A percentile compares a stretch with the other conserved stretches of the same genome.
Conservation (phyloP, 2,888 invertebrate genomes). For the Stictocephala bisonia region DNA sequence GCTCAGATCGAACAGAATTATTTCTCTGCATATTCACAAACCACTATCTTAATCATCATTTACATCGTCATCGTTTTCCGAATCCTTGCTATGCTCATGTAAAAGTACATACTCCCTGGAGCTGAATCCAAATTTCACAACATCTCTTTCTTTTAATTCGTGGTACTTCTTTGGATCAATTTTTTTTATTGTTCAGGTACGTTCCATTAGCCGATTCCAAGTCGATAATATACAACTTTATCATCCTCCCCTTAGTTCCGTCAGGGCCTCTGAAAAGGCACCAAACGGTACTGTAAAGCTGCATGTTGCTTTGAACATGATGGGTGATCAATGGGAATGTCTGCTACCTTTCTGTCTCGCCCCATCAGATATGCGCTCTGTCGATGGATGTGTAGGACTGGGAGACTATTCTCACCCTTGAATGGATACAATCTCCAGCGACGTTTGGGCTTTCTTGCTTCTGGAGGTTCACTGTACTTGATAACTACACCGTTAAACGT, state of each 20-base stretch:
- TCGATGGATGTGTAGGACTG: conserved; percentile 95
- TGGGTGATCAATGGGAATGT: conserved; percentile 98
- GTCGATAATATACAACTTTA: conserved; percentile 95
- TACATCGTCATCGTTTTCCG: conserved; percentile 75
- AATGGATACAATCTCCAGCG: conserved; percentile 97
- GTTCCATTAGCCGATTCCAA: conserved; percentile 97
- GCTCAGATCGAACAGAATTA: no score
- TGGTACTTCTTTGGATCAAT: conserved; percentile 92
- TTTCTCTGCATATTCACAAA: not conserved
- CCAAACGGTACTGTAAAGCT: conserved; percentile 92
- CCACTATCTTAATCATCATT: conserved; percentile 39
- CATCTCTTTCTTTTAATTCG: conserved; percentile 93
- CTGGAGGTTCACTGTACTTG: conserved; percentile 96
- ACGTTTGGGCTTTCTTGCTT: conserved; percentile 94
- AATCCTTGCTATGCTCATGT: conserved; percentile 92
- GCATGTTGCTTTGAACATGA: conserved; percentile 99
- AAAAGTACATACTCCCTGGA: conserved; percentile 96
- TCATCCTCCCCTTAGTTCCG: conserved; percentile 81
- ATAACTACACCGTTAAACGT: conserved; percentile 96
- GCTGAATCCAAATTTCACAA: conserved; percentile 97
- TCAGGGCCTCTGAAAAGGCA: conserved; percentile 83
- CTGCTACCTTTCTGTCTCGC: conserved; percentile 93
- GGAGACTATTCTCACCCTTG: conserved; percentile 91
- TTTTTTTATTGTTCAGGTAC: conserved; percentile 92
- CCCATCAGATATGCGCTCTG: conserved; percentile 97